Base-by-base conservation (phyloP, 2,888 invertebrate species). In the Drosophila aldrichi region DNA sequence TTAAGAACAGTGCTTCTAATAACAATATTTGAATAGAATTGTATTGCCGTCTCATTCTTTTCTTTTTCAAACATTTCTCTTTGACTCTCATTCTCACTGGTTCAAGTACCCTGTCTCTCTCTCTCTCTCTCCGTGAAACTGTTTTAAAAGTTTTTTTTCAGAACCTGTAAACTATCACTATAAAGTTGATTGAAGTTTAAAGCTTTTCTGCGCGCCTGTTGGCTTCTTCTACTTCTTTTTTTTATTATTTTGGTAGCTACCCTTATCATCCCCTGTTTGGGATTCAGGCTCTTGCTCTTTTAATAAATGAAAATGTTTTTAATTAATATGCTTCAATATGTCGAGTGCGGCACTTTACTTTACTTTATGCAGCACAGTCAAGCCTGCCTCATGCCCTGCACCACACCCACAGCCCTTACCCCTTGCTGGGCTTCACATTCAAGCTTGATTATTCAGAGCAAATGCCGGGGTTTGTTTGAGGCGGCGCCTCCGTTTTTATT, bases 321-420 rank as follows among this genome's bases (percentile, higher is more conserved):
- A 88, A 85, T 89, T 85, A 89, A 83, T 83, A 81, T 81, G 75
- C 87, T 87, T 85, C 79, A 87, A 89, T 87, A 81, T 79, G 88
- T 85, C 84, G 89, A 89, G 83, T 77, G 76, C 62, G 55, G 70
- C 71, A 77, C 77, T 77, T 74, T 69, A 77, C 77, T 77, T 78
- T 69, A 77, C 77, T 73, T 77, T 52, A 38, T 59, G 61, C 74
- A 38, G 49, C 56, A 34, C 67, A 64, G 60, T 55, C 55, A 68
- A 57, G 58, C 75, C 44, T 46, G 16, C 51, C 51, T 36, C 44
- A 25, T 38, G 3, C 40, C 25, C 16, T 3, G 34, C 52, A 14
- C 20, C 36, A 12, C 56, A 16, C 51, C 71, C 41, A 51, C 46
- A n/a, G 36, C 40, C 48, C 62, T 25, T 34, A 12, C 44, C 25